Evolutionary conservation across 2,797 vertebrate species (phyloP).

Genomic region (Sarcoramphus papa): DNA sequence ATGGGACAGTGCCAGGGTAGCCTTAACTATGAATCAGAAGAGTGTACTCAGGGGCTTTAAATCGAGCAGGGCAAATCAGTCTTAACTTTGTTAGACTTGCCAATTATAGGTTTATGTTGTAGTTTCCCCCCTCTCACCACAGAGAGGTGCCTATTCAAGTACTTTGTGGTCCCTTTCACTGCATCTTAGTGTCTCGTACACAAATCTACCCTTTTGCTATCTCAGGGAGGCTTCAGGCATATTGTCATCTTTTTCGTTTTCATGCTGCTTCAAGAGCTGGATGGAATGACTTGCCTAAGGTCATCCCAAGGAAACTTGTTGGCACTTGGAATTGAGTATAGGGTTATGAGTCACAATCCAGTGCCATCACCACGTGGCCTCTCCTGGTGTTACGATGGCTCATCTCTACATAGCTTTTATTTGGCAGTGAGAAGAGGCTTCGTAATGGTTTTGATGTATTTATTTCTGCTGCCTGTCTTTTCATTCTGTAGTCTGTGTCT

Average conservation of each 20-base stretch:
- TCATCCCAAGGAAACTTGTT: not conserved
- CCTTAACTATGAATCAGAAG: not conserved
- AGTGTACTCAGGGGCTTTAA: not conserved
- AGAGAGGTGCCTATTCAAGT: not conserved
- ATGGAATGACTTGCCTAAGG: not conserved
- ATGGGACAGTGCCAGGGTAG: not conserved
- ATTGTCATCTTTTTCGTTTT: accelerated
- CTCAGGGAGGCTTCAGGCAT: not conserved
- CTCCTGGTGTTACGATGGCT: not conserved
- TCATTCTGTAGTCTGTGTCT: not conserved
- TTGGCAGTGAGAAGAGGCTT: not conserved
- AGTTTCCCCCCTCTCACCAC: not conserved
- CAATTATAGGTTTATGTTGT: not conserved
- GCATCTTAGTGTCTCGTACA: accelerated
- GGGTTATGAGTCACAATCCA: not conserved
- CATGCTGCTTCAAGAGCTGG: not conserved
- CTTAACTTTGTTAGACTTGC: not conserved
- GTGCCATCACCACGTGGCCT: not conserved
- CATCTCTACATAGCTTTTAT: not conserved
- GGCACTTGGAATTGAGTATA: not conserved
- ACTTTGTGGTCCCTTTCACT: not conserved
- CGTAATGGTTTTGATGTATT: not conserved
- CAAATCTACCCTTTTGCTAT: not conserved
- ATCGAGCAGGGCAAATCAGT: not conserved
- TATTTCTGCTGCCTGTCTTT: not conserved